These are phyloP conservation scores for Lepidothrix coronata DNA, from an alignment of 2,113 vertebrate species.

Conservation along the genomic window DNA sequence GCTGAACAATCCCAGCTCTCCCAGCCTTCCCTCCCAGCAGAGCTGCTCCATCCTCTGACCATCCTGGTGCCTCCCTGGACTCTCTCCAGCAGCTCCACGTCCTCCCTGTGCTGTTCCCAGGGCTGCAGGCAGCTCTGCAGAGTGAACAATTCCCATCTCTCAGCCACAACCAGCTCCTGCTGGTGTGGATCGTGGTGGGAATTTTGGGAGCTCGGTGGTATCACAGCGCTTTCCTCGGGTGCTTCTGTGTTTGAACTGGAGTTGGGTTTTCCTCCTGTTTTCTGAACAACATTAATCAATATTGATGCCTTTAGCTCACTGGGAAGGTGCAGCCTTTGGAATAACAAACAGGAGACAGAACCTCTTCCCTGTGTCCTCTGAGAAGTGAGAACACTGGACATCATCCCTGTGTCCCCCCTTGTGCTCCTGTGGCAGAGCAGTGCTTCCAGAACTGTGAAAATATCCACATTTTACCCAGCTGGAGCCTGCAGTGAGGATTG, in stretches of 20 bases:
- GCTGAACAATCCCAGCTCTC: too few species aligned
- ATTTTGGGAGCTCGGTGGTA: neutral
- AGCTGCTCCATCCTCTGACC: too few species aligned
- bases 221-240: fast-evolving
- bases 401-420: neutral
- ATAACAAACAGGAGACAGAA: neutral
- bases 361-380: neutral
- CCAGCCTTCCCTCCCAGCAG: too few species aligned
- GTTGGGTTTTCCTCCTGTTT: neutral
- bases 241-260: neutral
- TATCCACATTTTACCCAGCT: neutral
- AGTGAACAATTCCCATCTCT: neutral
- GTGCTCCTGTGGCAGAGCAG: neutral
- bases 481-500: neutral
- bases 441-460: neutral
- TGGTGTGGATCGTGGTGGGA: neutral
- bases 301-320: neutral
- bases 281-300: neutral
- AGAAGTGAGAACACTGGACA: neutral
- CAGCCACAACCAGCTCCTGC: fast-evolving
- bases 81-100: neutral
- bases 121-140: neutral
- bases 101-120: neutral
- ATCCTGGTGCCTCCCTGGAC: too few species aligned
- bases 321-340: neutral